Base-by-base conservation (phyloP, 2,113 vertebrate genomes). In the Datnioides undecimradiatus region DNA sequence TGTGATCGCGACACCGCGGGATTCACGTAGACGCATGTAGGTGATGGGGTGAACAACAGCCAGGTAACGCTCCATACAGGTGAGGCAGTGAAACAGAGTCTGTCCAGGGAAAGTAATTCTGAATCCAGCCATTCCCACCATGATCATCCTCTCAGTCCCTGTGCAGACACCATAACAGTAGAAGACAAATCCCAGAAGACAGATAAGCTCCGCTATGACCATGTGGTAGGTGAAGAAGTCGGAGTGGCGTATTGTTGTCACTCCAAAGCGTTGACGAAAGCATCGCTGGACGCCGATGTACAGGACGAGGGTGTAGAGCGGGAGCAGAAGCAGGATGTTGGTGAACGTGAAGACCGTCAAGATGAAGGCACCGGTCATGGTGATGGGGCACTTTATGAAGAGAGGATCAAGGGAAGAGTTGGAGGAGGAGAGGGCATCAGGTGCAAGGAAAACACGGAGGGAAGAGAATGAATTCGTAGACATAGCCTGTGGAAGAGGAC, bases 31-130 rank as follows among this genome's bases (percentile, higher is more conserved):
- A 0, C 10, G 31, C 25, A 76, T 51, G 69, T 78, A 87, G 21
- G 17, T 10, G 33, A 75, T 9, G 3, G 85, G 77, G 46, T 74
- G 64, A 38, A 81, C 57, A 3, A 82, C 87, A 5, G 85, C 87
- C 58, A 87, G 48, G 75, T 89, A 82, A 54, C 59, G 87, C 43
- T 91, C 89, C 2, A 71, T 2, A 13, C 78, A 86, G 23, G 80
- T 87, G 13, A 91, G 62, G 11, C 12, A 5, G 60, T 85, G 82
- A 33, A 87, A 77, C 0, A 33, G 3, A 2, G 10, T 52, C 62
- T 73, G 68, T 10, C 43, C 66, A 0, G 46, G 48, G 2, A 52
- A 29, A 3, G 12, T 23, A 14, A 79, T 0, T 11, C 0, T 0
- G 0, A 0, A 38, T 0, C 45, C 3, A 8, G 11, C 2, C 2